Conservation (phyloP, 2,113 vertebrate genomes). For the Caranx ignobilis region DNA sequence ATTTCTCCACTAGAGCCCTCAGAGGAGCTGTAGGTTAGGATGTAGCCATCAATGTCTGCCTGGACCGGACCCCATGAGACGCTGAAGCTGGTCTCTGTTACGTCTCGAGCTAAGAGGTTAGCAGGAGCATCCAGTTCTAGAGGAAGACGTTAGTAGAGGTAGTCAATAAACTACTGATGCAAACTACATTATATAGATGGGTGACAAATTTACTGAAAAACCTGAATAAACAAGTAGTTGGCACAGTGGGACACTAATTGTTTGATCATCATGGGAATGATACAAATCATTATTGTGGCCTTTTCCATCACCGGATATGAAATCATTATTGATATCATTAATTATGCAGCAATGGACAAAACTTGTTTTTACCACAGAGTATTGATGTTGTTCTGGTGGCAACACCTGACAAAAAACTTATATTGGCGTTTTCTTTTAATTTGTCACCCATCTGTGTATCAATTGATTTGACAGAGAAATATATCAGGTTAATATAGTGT, state of each 20-base stretch:
- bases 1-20: constrained; percentile 80
- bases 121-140: constrained; percentile 68
- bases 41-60: constrained; percentile 84
- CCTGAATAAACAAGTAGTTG: no score
- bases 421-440: neutral
- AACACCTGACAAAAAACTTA: no score
- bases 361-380: neutral
- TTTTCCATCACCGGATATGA: neutral
- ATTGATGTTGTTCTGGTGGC: neutral
- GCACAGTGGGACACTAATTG: no score
- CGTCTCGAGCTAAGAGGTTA: constrained; percentile 62
- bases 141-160: constrained; percentile 38
- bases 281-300: neutral
- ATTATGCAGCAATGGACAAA: neutral
- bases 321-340: no score
- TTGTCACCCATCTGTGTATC: neutral
- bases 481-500: neutral
- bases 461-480: neutral
- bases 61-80: constrained; percentile 82
- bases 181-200: constrained; percentile 16
- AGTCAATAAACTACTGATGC: constrained; percentile 28
- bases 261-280: neutral
- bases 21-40: constrained; percentile 81
- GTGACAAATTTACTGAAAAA: neutral
- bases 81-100: constrained; percentile 81